Percentiles rank a stretch among this genome's conserved stretches.
Evolutionary conservation across 1,140 invertebrate genomes (phyloP).

Genomic region (Hestina assimilis): DNA sequence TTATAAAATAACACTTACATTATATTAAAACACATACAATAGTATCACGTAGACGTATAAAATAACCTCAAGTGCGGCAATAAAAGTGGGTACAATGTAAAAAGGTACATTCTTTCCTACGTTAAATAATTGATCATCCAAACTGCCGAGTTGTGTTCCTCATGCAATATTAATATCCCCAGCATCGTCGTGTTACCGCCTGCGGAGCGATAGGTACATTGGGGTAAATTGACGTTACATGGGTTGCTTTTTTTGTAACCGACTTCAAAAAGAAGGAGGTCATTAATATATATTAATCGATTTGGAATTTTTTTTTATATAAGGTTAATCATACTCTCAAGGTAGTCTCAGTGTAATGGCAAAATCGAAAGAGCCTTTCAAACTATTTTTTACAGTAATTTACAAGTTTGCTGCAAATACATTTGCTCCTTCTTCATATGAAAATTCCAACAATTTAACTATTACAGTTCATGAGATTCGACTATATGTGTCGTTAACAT

Average conservation of each 20-base stretch:
- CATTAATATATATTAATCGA: no score
- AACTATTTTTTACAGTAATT: no score
- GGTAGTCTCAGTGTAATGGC: no score
- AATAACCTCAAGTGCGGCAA: conserved; percentile 55
- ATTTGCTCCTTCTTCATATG: no score
- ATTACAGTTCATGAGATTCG: no score
- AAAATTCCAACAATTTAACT: no score
- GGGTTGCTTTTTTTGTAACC: neutral
- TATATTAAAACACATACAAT: neutral
- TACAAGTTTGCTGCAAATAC: no score
- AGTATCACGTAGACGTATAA: conserved; percentile 41
- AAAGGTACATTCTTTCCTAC: conserved; percentile 56
- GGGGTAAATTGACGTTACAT: conserved; percentile 11
- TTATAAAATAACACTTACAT: neutral
- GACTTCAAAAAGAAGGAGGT: no score
- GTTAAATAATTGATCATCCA: conserved; percentile 73
- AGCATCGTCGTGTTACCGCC: conserved; percentile 63
- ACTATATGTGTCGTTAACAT: no score
- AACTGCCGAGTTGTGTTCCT: conserved; percentile 77
- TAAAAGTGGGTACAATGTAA: conserved; percentile 68
- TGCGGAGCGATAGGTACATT: conserved; percentile 41
- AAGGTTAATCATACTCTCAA: neutral
- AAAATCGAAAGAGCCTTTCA: no score
- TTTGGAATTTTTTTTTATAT: no score
- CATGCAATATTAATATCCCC: conserved; percentile 71